phyloP scores from a whole-genome alignment of 2,113 vertebrate species.

The Mellivora capensis region DNA sequence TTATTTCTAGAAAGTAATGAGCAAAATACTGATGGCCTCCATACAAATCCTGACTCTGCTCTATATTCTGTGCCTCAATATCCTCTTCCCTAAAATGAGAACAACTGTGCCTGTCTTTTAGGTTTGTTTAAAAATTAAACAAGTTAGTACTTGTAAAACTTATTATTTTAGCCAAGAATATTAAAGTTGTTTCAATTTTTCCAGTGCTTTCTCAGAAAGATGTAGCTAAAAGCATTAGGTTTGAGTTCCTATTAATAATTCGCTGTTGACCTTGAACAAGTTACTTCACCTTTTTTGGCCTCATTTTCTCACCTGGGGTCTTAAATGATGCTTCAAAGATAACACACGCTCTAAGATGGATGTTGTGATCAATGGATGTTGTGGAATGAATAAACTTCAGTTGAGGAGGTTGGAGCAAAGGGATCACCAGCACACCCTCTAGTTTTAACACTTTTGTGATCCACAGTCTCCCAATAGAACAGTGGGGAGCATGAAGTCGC shows the following conservation, averaged over 20 bases:
- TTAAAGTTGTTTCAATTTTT: constrained; percentile 4
- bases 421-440: not conserved
- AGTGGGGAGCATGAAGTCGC: not conserved
- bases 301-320: not conserved
- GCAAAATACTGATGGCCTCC: not conserved
- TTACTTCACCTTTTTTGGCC: not conserved
- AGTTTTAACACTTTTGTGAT: not conserved
- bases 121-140: not conserved
- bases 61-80: not conserved
- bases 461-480: not conserved
- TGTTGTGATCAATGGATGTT: not conserved
- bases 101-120: not conserved
- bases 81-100: not conserved
- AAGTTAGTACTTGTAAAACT: not conserved
- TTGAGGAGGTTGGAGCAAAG: not conserved
- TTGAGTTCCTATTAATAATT: not conserved
- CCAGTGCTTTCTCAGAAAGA: not conserved
- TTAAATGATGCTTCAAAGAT: not conserved
- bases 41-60: not conserved
- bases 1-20: not conserved
- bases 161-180: not conserved
- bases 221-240: not conserved
- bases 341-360: not conserved
- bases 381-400: not conserved
- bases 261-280: not conserved